Evolutionary conservation across 1,140 invertebrate genomes (phyloP), one percentile per base, ranked within the genome.

Genomic region (Planococcus citri): DNA sequence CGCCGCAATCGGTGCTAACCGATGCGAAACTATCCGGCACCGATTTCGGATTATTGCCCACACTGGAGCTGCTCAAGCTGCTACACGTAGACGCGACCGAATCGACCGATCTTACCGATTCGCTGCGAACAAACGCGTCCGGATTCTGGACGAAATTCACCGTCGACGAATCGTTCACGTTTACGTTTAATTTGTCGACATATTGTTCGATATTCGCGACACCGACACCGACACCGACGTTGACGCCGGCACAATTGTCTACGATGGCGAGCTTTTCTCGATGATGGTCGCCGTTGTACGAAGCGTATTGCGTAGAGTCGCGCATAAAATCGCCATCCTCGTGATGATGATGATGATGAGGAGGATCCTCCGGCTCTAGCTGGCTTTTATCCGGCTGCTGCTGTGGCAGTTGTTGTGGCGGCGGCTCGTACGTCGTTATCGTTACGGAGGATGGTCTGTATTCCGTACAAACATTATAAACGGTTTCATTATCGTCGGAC

Each of bases 51-150:
- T 51, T 51, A 51, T 51, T 51, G 6, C 41, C 41, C 3, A 51
- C 41, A n/a, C 41, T 51, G 10, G 60, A 64, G 20, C 3, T 24
- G 20, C 60, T 64, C 17, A 64, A 64, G 20, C 60, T 64, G 17
- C 60, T 64, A 24, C 22, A 64, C 9, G 10, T 27, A 2, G 60
- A 64, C 9, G 21, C 25, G 8, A 64, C 60, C 21, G 60, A 64
- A 64, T 64, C 60, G 17, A 64, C 60, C 60, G 60, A 64, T 10
- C 60, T 24, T 25, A 27, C 60, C 60, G 60, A 64, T 64, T 64
- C 60, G 20, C 60, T 64, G 22, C 60, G 60, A 51, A 51, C 41
- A 51, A 51, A 51, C 10, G 41, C 41, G 10, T 51, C 41, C 41
- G 41, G 41, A 51, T 51, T 51, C 41, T 4, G 41, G 4, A 51